These are phyloP conservation scores for Micromesistius poutassou DNA, from an alignment of 2,797 vertebrate species.

Conservation along the genomic window DNA sequence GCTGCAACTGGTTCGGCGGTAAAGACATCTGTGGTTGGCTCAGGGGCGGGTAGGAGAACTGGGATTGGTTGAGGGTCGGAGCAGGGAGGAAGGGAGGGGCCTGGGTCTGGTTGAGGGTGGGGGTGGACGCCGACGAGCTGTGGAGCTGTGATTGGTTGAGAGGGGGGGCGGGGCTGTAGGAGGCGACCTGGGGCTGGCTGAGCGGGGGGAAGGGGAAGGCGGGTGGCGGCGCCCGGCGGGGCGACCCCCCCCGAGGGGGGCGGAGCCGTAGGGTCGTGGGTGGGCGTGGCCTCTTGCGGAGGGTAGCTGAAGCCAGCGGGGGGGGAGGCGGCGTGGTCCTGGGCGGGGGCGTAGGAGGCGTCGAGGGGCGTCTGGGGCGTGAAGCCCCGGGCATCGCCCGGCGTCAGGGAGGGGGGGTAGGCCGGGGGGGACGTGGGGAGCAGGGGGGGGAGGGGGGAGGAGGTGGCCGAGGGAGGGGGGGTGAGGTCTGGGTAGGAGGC, in stretches of 20 bases:
- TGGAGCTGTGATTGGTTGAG: conserved; percentile 42
- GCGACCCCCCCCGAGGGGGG: not conserved
- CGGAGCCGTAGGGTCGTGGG: not conserved
- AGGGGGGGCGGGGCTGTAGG: not conserved
- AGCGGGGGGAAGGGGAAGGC: not conserved
- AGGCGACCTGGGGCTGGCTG: not conserved
- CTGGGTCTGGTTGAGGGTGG: not conserved
- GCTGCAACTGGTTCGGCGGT: conserved; percentile 20
- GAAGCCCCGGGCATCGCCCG: conserved; percentile 15
- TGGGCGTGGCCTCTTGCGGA: not conserved
- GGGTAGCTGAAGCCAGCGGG: conserved; percentile 19
- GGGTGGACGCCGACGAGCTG: conserved; percentile 40
- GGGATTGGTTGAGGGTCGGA: not conserved
- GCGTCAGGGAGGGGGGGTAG: conserved; percentile 45
- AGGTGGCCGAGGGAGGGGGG: conserved; percentile 41
- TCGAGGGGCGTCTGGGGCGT: conserved; percentile 35
- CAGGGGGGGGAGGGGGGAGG: not conserved
- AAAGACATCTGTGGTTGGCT: conserved; percentile 48
- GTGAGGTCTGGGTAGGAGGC: conserved; percentile 29
- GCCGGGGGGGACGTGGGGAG: conserved; percentile 27
- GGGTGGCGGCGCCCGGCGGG: not conserved
- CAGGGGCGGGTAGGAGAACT: not conserved
- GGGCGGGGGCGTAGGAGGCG: conserved; percentile 50
- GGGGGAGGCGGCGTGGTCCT: conserved; percentile 41
- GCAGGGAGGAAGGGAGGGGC: not conserved